A percentile compares a stretch with the other conserved stretches of the same genome.
phyloP scores from a whole-genome alignment of 2,113 vertebrate species.

The Conger conger region DNA sequence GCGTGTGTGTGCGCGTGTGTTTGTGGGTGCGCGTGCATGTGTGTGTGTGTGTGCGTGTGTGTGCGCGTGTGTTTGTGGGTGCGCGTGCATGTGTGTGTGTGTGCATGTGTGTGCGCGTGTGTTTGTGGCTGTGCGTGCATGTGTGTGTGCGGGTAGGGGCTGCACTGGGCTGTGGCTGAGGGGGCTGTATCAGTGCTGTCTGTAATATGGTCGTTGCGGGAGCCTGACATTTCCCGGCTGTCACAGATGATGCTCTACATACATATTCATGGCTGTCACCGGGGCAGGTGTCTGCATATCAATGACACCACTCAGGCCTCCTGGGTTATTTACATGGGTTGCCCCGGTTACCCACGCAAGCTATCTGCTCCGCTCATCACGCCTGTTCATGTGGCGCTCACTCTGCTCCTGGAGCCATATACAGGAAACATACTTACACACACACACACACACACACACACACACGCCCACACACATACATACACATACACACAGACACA shows the following conservation, averaged over 20 bases:
- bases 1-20: rapidly evolving
- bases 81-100: too few relatives aligned
- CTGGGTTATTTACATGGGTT: slow-evolving; percentile 21
- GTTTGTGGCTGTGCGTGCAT: too few relatives aligned
- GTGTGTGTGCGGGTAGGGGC: too few relatives aligned
- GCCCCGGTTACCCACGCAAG: slow-evolving; percentile 20
- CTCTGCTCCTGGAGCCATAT: too few relatives aligned
- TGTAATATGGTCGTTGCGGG: not conserved
- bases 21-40: too few relatives aligned
- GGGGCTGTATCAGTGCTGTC: not conserved
- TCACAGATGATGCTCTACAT: slow-evolving; percentile 18
- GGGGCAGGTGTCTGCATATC: slow-evolving; percentile 24
- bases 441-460: not conserved
- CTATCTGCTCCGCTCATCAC: not conserved
- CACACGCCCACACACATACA: not conserved
- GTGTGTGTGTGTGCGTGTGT: too few relatives aligned
- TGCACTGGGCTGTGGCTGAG: too few relatives aligned
- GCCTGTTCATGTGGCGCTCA: not conserved
- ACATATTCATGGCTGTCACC: slow-evolving; percentile 20
- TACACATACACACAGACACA: not conserved
- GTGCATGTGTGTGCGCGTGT: too few relatives aligned
- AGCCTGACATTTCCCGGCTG: slow-evolving; percentile 16
- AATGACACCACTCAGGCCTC: slow-evolving; percentile 1
- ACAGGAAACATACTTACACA: not conserved
- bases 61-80: not conserved